A percentile compares a stretch with the other conserved stretches of the same genome.
These are phyloP conservation scores for Loxodonta africana DNA, from an alignment of 2,113 vertebrate genomes.

Conservation along the genomic window DNA sequence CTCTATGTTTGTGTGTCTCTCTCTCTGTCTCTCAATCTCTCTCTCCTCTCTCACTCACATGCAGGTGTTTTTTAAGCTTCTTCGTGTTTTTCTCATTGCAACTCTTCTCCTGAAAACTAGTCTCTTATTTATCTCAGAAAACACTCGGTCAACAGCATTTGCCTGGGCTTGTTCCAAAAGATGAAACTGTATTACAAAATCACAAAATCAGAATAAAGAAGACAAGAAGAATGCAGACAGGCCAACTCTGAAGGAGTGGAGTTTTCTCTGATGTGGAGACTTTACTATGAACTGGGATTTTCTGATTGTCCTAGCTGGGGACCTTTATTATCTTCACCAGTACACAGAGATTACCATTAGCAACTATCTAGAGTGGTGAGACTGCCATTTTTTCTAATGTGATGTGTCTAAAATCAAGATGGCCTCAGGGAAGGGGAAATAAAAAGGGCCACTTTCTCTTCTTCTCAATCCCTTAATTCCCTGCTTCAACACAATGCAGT, in stretches of 20 bases:
- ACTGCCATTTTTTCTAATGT: too few species aligned
- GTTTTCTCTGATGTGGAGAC: background rate
- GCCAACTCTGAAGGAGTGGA: accelerated
- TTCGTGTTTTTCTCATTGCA: background rate
- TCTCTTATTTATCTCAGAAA: background rate
- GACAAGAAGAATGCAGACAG: background rate
- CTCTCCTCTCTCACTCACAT: background rate
- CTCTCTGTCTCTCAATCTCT: background rate
- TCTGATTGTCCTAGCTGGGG: background rate
- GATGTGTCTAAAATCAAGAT: accelerated
- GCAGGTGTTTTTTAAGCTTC: background rate
- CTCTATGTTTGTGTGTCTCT: background rate
- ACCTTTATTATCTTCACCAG: accelerated
- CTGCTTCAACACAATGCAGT: accelerated
- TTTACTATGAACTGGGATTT: background rate
- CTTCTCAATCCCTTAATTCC: too few species aligned
- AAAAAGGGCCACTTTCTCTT: background rate
- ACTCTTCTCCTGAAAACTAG: background rate
- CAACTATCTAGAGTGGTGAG: accelerated
- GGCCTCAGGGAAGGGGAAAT: accelerated
- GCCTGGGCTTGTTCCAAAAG: background rate
- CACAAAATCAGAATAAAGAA: background rate
- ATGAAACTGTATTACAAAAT: background rate
- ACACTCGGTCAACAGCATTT: background rate
- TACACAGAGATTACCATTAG: background rate